A percentile compares a stretch with the other conserved stretches of the same genome.
These are phyloP conservation scores for Diplodus sargus DNA, from an alignment of 2,797 vertebrate genomes.

Conservation along the genomic window DNA sequence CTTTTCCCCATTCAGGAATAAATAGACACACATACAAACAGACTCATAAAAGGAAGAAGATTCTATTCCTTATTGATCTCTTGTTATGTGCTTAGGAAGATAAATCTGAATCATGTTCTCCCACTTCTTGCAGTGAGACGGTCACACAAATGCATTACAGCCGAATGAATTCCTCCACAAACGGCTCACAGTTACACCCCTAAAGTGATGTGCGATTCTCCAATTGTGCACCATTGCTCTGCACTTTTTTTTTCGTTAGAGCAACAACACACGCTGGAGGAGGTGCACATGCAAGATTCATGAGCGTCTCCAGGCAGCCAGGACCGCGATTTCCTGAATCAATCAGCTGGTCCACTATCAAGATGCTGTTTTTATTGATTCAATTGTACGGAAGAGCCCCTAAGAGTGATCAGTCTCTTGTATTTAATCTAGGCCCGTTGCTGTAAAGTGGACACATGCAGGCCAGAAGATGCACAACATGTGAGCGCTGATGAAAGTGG, in stretches of 20 bases:
- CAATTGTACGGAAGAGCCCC: conserved; percentile 23
- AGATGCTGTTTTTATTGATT: conserved; percentile 57
- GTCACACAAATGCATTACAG: conserved; percentile 5
- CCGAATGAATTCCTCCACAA: conserved; percentile 30
- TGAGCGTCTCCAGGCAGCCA: conserved; percentile 58
- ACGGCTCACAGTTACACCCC: conserved; percentile 20
- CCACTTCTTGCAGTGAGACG: conserved; percentile 21
- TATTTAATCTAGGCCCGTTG: background rate
- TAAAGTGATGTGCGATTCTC: conserved; percentile 36
- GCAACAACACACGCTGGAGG: conserved; percentile 17
- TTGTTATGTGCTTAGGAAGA: conserved; percentile 34
- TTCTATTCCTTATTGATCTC: conserved; percentile 51
- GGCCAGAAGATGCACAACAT: conserved; percentile 10
- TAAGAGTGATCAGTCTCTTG: conserved; percentile 5
- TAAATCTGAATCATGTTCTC: conserved; percentile 46
- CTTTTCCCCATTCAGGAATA: conserved; percentile 45
- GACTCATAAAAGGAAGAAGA: conserved; percentile 1
- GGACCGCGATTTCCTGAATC: conserved; percentile 58
- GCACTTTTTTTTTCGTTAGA: conserved; percentile 33
- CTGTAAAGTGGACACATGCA: conserved; percentile 10
- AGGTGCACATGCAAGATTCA: conserved; percentile 67
- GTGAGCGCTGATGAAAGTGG: background rate
- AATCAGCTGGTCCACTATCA: conserved; percentile 49
- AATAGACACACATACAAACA: conserved; percentile 27
- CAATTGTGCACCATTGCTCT: conserved; percentile 43